Evolutionary conservation across 1,140 invertebrate species (phyloP), one percentile per base, ranked within the genome.

Genomic region (Scaptomyza montana): DNA sequence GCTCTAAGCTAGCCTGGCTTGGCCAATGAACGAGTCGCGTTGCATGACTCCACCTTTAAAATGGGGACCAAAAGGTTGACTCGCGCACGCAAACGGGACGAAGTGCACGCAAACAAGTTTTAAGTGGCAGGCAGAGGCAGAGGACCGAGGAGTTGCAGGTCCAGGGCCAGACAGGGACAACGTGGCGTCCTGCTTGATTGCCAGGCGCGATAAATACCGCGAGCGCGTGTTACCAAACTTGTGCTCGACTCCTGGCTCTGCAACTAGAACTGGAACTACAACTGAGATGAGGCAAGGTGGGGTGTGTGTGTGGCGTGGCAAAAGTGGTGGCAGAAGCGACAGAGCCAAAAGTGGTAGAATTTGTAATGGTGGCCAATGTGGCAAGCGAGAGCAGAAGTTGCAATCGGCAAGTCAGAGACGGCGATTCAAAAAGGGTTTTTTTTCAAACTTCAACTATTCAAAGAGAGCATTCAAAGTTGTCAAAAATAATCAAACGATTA

Each of bases 1-100:
- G 21, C 46, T 46, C 25, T 30, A 4, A 8, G 47, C 46, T 13
- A 49, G 9, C 12, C 28, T 64, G 50, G 28, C 49, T 13, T 74
- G 80, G 50, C 84, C 84, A 89, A 89, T 89, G 57, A 77, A 66
- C 59, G 74, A 21, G 45, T 50, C n/a, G 69, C 46, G 57, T 47
- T 57, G 67, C 59, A 64, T 66, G 84, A 89, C 84, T 89, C 84
- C 84, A 89, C 84, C 84, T 89, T 36, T 54, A 89, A 89, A 87
- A 67, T 79, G 84, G 85, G 80, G 77, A 74, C 53, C 69, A 73
- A 45, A 49, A 62, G 65, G 55, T 51, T 71, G 67, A 69, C 49
- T 50, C 25, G 64, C 64, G 61, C 70, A 68, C 57, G 68, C 69
- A 67, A 36, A 67, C 47, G 68, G 25, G 67, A 55, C 45, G 67